These are phyloP conservation scores for Oryzias curvinotus DNA, from an alignment of 2,113 vertebrate species.

Conservation along the genomic window DNA sequence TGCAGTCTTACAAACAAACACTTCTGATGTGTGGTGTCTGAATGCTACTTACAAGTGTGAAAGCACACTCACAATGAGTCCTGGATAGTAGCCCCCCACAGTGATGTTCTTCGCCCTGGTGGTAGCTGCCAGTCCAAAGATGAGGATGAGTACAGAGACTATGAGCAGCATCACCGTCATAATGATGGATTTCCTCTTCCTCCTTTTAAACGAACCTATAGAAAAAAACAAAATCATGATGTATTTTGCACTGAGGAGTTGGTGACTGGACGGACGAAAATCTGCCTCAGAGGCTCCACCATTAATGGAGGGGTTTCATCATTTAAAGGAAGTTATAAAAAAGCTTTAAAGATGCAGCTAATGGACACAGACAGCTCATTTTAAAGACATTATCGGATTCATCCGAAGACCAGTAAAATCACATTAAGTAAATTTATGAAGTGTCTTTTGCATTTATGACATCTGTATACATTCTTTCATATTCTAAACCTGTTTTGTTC, in stretches of 20 bases:
- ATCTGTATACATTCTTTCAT: too few relatives aligned
- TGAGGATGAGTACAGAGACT: slow-evolving; percentile 93
- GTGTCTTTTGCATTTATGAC: too few relatives aligned
- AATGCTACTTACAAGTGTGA: slow-evolving; percentile 11
- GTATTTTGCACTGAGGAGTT: not conserved
- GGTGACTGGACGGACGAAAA: not conserved
- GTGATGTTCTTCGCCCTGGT: slow-evolving; percentile 98
- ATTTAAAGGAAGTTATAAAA: slow-evolving; percentile 2
- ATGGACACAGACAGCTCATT: not conserved
- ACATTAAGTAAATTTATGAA: not conserved
- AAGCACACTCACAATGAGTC: slow-evolving; percentile 91
- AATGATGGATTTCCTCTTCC: slow-evolving; percentile 95
- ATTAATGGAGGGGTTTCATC: not conserved
- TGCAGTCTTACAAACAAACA: slow-evolving; percentile 13
- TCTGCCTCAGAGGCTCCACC: not conserved
- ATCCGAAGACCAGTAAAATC: not conserved
- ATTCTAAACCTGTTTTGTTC: too few relatives aligned
- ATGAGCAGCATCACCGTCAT: slow-evolving; percentile 92
- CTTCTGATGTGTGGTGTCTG: slow-evolving; percentile 1
- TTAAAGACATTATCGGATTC: not conserved
- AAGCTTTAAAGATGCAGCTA: not conserved
- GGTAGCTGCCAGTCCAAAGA: slow-evolving; percentile 94
- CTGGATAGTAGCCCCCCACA: slow-evolving; percentile 97
- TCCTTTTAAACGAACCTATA: slow-evolving; percentile 92
- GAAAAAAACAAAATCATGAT: not conserved